These are phyloP conservation scores for Myopa tessellatipennis DNA, from an alignment of 2,888 invertebrate species.

Conservation along the genomic window DNA sequence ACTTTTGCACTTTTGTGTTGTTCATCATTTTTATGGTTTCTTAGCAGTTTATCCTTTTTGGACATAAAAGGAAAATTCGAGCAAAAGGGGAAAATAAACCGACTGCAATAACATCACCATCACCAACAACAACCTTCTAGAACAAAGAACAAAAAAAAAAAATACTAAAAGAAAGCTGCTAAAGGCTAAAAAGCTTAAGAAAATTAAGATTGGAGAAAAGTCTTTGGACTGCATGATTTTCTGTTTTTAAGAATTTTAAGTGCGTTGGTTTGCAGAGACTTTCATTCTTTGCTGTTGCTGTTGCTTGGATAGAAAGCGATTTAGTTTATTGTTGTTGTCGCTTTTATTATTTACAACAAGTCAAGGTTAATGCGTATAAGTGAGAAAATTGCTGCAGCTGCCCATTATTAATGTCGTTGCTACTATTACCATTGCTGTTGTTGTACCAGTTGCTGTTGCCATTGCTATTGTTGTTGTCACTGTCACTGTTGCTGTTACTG, in stretches of 20 bases:
- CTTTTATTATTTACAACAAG: constrained; percentile 37
- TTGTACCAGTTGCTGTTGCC: not conserved
- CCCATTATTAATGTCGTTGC: constrained; percentile 22
- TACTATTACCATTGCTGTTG: not conserved
- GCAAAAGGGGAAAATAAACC: constrained; percentile 2
- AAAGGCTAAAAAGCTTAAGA: constrained; percentile 26
- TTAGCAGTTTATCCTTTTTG: constrained; percentile 42
- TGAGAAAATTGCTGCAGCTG: constrained; percentile 31
- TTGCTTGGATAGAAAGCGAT: constrained; percentile 22
- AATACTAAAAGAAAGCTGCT: constrained; percentile 17
- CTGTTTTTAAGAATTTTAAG: not conserved
- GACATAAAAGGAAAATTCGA: constrained; percentile 6
- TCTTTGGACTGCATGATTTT: not conserved
- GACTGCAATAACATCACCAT: not conserved
- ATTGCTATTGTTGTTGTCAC: too few species aligned
- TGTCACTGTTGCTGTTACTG: too few species aligned
- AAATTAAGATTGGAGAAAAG: constrained; percentile 19
- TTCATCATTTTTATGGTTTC: constrained; percentile 47
- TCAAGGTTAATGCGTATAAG: constrained; percentile 44
- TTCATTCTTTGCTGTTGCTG: not conserved
- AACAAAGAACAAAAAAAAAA: not conserved
- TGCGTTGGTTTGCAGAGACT: not conserved
- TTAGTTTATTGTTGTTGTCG: constrained; percentile 28
- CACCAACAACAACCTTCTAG: not conserved
- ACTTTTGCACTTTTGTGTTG: constrained; percentile 34